Evolutionary conservation across 2,113 vertebrate genomes (phyloP), one percentile per base, ranked within the genome.

Genomic region (Etia nguti): DNA sequence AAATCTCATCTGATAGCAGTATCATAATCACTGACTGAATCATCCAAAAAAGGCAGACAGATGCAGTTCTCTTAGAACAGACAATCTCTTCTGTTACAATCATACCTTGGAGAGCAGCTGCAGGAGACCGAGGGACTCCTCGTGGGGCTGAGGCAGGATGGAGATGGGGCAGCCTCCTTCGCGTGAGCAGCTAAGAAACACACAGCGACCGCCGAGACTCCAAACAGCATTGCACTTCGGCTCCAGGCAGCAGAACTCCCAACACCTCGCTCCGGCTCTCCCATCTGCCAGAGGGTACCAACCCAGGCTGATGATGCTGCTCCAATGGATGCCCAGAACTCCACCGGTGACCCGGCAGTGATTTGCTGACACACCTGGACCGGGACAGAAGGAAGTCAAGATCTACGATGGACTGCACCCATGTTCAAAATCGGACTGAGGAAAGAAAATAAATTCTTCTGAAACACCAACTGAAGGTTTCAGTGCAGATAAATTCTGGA

Each of bases 291-390:
- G 88, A 7, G 96, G 95, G 65, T 81, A 83, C 96, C 96, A 97
- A 6, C 96, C 96, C 52, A 96, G 79, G 31, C 90, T 75, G 13
- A 96, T 60, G 52, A 92, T 54, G 62, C 94, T 95, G 93, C 91
- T 95, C 95, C 95, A 96, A 82, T 96, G 96, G 82, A 97, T 96
- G 16, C 96, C 96, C 80, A 96, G 85, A 10, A 97, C 88, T 3
- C 96, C 96, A 0, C 96, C 96, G 0, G 95, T 94, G 85, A 97
- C 96, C 70, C 92, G 85, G 90, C 96, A 97, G 5, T 96, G 80
- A 50, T 90, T 83, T 2, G 94, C 93, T 1, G 92, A 90, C 79
- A 91, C 94, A 84, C 90, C 95, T 96, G 84, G 29, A 87, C 1
- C 31, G 18, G 24, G 20, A 24, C 10, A 43, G 48, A 34, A 29